Base-by-base conservation (phyloP, 2,113 vertebrate species). In the Cyprinodon tularosa region DNA sequence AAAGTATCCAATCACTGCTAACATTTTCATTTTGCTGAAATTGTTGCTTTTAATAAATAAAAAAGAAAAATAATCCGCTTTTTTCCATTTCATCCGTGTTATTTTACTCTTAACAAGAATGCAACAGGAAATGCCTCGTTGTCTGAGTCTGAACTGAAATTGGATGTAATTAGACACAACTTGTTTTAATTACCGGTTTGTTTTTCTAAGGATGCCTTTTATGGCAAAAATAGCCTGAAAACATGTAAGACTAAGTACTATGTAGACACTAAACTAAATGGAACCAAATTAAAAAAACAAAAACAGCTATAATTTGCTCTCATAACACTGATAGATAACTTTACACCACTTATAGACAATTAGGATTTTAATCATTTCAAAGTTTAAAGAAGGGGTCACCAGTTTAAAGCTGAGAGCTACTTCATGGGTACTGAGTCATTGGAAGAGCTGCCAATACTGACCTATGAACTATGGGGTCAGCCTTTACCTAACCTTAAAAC, bases 21-120 rank as follows among this genome's bases (percentile, higher is more conserved):
- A 57, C 38, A 37, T 14, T 14, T 57, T 57, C 20, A 57, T 57
- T 57, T 61, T 61, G 9, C 29, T 80, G 15, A 83, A 72, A 69
- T 47, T 14, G 66, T 71, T 77, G 22, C 82, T 68, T 79, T 86
- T 59, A 77, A 67, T 75, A 29, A 75, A 83, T 68, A 78, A 83
- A 86, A 72, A 57, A 57, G n/a, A 20, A 57, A 57, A 42, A 57
- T 20, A 6, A 57, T n/a, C 50, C 3, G 17, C 50, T 3, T 6
- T 20, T 8, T 1, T 57, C n/a, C 50, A 57, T 57, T 57, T 57
- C 14, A 14, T n/a, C 50, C n/a, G 20, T 53, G 17, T 57, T 57
- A 57, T 57, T 57, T n/a, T 57, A n/a, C 6, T n/a, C n/a, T 57
- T n/a, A 10, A 20, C 17, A 2, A 45, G 44, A 45, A 45, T 10